Conservation (phyloP, 2,113 vertebrate genomes). For the Ammospiza nelsoni region DNA sequence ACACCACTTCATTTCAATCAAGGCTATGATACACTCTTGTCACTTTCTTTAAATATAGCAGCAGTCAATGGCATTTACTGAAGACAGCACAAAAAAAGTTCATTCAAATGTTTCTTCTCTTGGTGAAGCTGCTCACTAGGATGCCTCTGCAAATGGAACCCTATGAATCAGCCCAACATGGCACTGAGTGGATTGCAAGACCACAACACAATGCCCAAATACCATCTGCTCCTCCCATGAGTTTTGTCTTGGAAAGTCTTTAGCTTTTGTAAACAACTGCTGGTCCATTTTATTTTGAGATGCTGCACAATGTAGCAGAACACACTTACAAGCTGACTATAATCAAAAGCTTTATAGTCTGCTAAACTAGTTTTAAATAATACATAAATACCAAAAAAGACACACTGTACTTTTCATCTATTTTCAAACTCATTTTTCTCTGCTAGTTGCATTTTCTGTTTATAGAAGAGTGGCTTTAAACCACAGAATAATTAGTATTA, state of each 20-base stretch:
- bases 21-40: background rate
- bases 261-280: slow-evolving; percentile 19
- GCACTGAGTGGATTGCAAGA: background rate
- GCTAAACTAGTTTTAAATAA: slow-evolving; percentile 51
- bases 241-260: background rate
- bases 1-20: background rate
- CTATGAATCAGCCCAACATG: background rate
- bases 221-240: background rate
- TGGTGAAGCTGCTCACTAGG: background rate
- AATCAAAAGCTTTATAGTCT: slow-evolving; percentile 36
- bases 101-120: background rate
- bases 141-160: background rate
- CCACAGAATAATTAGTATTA: slow-evolving; percentile 27
- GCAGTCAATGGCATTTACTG: slow-evolving; percentile 12
- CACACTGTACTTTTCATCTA: background rate
- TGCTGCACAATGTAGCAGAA: slow-evolving; percentile 15
- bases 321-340: slow-evolving; percentile 10
- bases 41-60: slow-evolving; percentile 25
- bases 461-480: background rate
- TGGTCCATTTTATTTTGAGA: slow-evolving; percentile 16
- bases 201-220: background rate
- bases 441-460: background rate
- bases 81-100: slow-evolving; percentile 30
- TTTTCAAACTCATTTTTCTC: background rate
- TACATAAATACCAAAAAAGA: slow-evolving; percentile 18